phyloP scores from a whole-genome alignment of 2,888 invertebrate species.

The Liopterus haemorrhoidalis region DNA sequence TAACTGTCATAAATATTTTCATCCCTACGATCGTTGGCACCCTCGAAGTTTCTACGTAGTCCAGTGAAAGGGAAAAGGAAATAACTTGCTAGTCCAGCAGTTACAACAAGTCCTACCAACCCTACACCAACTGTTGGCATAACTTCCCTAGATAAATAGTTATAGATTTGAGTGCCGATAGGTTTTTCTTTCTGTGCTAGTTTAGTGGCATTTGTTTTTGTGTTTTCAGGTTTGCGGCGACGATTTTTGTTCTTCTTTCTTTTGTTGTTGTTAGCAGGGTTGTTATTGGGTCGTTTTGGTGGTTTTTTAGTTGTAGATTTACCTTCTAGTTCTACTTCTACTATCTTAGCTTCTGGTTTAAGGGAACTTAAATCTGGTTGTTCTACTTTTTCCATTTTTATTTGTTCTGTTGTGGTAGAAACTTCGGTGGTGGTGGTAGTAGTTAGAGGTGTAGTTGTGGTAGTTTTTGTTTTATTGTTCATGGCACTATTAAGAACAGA shows the following conservation, averaged over 20 bases:
- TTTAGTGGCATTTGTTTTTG: slow-evolving; percentile 40
- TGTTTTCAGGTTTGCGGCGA: slow-evolving; percentile 52
- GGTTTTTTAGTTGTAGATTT: slow-evolving; percentile 43
- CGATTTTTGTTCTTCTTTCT: slow-evolving; percentile 58
- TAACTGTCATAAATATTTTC: slow-evolving; percentile 65
- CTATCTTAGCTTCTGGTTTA: slow-evolving; percentile 42
- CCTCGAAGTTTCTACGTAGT: slow-evolving; percentile 59
- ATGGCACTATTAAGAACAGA: slow-evolving; percentile 53
- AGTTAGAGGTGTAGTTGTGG: slow-evolving; percentile 19
- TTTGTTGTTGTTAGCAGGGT: slow-evolving; percentile 49
- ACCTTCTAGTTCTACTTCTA: slow-evolving; percentile 40
- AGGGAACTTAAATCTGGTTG: slow-evolving; percentile 12
- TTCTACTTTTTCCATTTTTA: slow-evolving; percentile 23
- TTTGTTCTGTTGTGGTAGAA: slow-evolving; percentile 17
- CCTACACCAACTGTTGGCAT: slow-evolving; percentile 78
- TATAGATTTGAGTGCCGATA: slow-evolving; percentile 67
- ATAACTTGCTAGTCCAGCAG: slow-evolving; percentile 70
- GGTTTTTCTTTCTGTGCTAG: slow-evolving; percentile 48
- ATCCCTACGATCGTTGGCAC: slow-evolving; percentile 54
- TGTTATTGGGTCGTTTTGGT: slow-evolving; percentile 34
- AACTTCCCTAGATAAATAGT: slow-evolving; percentile 70
- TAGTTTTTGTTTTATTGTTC: slow-evolving; percentile 45
- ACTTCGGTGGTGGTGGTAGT: slow-evolving; percentile 14
- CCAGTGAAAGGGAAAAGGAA: slow-evolving; percentile 69
- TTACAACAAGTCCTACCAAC: slow-evolving; percentile 65